Evolutionary conservation across 2,888 invertebrate genomes (phyloP), one percentile per base, ranked within the genome.

Genomic region (Ophion ventricosus): DNA sequence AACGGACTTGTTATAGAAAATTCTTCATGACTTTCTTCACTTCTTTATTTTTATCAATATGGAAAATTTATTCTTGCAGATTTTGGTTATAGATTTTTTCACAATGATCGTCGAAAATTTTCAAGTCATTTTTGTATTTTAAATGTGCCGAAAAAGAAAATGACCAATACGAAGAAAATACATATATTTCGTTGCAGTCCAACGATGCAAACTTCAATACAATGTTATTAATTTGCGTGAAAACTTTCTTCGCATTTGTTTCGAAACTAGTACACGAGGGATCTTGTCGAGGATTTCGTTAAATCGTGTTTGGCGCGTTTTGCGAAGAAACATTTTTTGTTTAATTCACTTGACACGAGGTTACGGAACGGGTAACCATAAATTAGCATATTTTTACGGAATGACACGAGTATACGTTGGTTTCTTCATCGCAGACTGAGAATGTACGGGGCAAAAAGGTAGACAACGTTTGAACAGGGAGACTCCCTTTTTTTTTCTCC

Each of bases 381-480:
- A 63, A 84, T 86, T 86, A 80, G 69, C 79, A 85, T 85, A 83
- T 57, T 82, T 83, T 82, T 72, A 67, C 63, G 67, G 72, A 86
- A 83, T 40, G 56, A 29, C 76, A 29, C 66, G 25, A 76, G 75
- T 76, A 25, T 29, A 67, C 49, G 43, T 23, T 25, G 20, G 77
- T 69, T 76, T 7, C 49, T 49, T 59, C 49, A n/a, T 17, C n/a
- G 8, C 8, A 29, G 17, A 54, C 69, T 26, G 66, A n/a, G 43
- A 54, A 7, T 14, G 69, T 17, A 49, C 49, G 5, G 10, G 66
- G 56, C n/a, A 35, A 35, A 59, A 77, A 49, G 26, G 29, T 63
- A 25, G 69, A 25, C 35, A 20, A 40, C 40, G 20, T 43, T 69
- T 69, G 49, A 49, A 23, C 49, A 69, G 25, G 54, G 23, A 14